Percentiles rank a stretch among this genome's conserved stretches.
phyloP scores from a whole-genome alignment of 2,113 vertebrate species.

The Arizona elegans region DNA sequence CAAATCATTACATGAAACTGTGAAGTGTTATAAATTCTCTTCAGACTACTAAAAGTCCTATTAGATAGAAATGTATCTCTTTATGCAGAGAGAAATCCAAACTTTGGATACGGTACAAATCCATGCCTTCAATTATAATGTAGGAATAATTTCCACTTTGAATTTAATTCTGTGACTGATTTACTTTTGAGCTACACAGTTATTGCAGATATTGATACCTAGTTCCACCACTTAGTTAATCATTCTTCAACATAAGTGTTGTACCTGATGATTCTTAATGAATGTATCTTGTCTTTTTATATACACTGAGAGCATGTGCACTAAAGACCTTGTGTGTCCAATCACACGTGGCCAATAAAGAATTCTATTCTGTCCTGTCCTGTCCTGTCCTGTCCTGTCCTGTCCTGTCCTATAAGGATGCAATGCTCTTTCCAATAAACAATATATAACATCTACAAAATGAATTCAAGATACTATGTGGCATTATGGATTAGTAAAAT shows the following conservation, averaged over 20 bases:
- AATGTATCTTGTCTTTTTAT: too few species aligned
- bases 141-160: not conserved
- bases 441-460: not conserved
- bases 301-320: too few species aligned
- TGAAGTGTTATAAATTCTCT: not conserved
- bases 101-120: not conserved
- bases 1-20: not conserved
- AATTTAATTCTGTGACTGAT: not conserved
- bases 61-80: not conserved
- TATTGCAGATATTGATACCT: not conserved
- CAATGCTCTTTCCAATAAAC: not conserved
- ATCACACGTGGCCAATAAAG: too few species aligned
- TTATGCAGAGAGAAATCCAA: not conserved
- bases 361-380: too few species aligned
- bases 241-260: not conserved
- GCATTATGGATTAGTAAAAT: not conserved
- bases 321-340: too few species aligned
- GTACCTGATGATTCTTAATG: too few species aligned
- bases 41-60: not conserved
- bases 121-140: not conserved
- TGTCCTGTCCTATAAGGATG: not conserved
- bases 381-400: too few species aligned
- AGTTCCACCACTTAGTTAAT: not conserved
- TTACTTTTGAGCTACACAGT: not conserved
- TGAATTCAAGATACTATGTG: not conserved